phyloP scores from a whole-genome alignment of 1,140 invertebrate genomes.

The Achroia grisella region DNA sequence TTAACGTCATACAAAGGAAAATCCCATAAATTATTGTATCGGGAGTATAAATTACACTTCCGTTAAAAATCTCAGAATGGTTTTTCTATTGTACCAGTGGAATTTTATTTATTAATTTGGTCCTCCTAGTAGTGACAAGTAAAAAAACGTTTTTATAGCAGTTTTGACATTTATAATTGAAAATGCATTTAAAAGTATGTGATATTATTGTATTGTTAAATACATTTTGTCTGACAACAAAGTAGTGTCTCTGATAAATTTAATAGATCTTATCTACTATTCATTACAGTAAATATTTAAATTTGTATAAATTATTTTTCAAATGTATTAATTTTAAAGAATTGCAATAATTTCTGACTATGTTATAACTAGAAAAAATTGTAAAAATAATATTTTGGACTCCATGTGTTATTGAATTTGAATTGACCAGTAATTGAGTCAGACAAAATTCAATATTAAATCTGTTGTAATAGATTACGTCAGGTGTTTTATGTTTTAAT shows the following conservation, averaged over 20 bases:
- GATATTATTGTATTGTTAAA: slow-evolving; percentile 69
- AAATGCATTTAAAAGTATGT: slow-evolving; percentile 72
- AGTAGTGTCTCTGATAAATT: slow-evolving; percentile 59
- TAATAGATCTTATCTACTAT: slow-evolving; percentile 28
- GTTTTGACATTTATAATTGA: slow-evolving; percentile 53
- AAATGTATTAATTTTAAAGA: background rate
- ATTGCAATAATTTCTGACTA: background rate
- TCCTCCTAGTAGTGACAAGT: slow-evolving; percentile 33
- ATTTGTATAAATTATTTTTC: slow-evolving; percentile 25
- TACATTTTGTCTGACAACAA: slow-evolving; percentile 71
- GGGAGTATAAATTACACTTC: slow-evolving; percentile 64
- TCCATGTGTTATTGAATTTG: no score
- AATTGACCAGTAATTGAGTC: slow-evolving; percentile 49
- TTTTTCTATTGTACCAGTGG: slow-evolving; percentile 72
- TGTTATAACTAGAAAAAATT: background rate
- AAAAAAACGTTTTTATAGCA: slow-evolving; percentile 29
- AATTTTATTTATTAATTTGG: slow-evolving; percentile 64
- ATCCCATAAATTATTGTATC: slow-evolving; percentile 71
- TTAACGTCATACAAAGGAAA: slow-evolving; percentile 69
- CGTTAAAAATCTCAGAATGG: slow-evolving; percentile 72
- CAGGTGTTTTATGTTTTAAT: slow-evolving; percentile 51
- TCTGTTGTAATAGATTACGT: slow-evolving; percentile 50
- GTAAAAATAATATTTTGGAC: no score
- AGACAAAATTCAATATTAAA: slow-evolving; percentile 63
- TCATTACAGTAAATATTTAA: slow-evolving; percentile 39